These are phyloP conservation scores for Dryoscopus gambensis DNA, from an alignment of 2,113 vertebrate species.

Conservation along the genomic window DNA sequence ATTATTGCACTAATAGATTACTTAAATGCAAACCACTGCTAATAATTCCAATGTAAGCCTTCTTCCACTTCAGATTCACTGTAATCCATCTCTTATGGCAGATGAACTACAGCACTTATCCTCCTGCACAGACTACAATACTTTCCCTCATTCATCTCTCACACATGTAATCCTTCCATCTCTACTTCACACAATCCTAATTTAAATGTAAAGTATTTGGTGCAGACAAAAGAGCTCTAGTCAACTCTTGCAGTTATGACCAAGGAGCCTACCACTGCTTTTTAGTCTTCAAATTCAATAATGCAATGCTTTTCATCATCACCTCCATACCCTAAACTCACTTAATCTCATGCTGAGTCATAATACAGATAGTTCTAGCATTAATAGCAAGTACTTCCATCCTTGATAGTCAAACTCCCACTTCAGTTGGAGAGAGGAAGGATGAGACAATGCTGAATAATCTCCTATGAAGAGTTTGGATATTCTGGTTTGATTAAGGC, in stretches of 20 bases:
- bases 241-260: slow-evolving; percentile 8
- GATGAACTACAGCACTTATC: slow-evolving; percentile 50
- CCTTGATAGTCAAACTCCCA: not conserved
- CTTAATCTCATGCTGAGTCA: not conserved
- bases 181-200: slow-evolving; percentile 61
- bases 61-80: slow-evolving; percentile 42
- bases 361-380: slow-evolving; percentile 1
- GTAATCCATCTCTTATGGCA: slow-evolving; percentile 65
- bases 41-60: slow-evolving; percentile 63
- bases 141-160: slow-evolving; percentile 57
- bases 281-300: slow-evolving; percentile 22
- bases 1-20: slow-evolving; percentile 40
- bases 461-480: not conserved
- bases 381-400: not conserved
- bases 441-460: not conserved
- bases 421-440: not conserved
- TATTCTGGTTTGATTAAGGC: not conserved
- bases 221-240: slow-evolving; percentile 37
- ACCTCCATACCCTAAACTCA: not conserved
- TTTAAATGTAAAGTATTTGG: slow-evolving; percentile 67
- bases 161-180: slow-evolving; percentile 62
- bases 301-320: slow-evolving; percentile 18
- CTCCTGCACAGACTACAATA: slow-evolving; percentile 44
- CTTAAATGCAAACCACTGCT: slow-evolving; percentile 57
- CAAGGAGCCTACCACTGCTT: not conserved